Evolutionary conservation across 2,113 vertebrate genomes (phyloP).

Genomic region (Spea bombifrons): DNA sequence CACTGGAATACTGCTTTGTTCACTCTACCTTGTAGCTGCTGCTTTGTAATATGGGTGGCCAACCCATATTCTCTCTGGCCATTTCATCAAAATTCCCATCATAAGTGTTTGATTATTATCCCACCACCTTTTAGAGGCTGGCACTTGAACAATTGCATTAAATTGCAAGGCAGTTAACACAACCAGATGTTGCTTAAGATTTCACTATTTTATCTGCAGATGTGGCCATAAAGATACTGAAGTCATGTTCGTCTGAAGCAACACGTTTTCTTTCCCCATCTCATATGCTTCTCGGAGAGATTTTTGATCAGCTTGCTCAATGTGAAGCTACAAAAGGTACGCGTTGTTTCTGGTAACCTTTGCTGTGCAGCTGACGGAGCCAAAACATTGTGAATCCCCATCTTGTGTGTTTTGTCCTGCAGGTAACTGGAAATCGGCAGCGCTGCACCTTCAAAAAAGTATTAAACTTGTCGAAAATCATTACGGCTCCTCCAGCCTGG

Average conservation of each 20-base stretch:
- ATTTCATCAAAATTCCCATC: no score
- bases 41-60: no score
- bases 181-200: no score
- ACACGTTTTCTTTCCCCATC: constrained; percentile 68
- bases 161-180: no score
- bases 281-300: constrained; percentile 75
- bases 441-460: constrained; percentile 74
- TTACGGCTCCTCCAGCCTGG: constrained; percentile 81
- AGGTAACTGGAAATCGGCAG: constrained; percentile 86
- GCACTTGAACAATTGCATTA: no score
- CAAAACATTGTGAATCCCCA: not conserved
- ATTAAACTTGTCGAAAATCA: constrained; percentile 65
- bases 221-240: constrained; percentile 65
- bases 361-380: not conserved
- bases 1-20: no score
- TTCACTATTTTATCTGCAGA: constrained; percentile 58
- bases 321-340: constrained; percentile 78
- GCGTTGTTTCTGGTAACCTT: constrained; percentile 1
- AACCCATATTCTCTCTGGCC: no score
- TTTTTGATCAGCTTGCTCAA: constrained; percentile 78
- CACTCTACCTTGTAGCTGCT: no score
- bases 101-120: no score
- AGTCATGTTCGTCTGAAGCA: constrained; percentile 59
- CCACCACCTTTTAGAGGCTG: no score
- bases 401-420: not conserved